Conservation (phyloP, 2,888 invertebrate genomes). For the Heliconius hortense region DNA sequence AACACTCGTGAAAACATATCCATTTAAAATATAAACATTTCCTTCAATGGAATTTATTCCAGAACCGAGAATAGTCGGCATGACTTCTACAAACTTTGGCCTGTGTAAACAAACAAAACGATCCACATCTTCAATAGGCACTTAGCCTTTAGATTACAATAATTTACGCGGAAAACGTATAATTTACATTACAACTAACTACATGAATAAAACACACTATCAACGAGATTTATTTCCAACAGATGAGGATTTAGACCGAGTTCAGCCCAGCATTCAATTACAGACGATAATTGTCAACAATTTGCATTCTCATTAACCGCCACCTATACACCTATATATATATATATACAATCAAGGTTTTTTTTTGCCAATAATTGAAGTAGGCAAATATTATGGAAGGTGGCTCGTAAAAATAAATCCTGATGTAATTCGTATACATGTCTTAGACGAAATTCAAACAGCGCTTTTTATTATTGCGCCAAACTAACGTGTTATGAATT, state of each 20-base stretch:
- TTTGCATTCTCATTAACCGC: constrained; percentile 32
- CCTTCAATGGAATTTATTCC: background rate
- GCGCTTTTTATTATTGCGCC: constrained; percentile 1
- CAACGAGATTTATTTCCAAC: constrained; percentile 35
- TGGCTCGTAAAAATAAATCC: constrained; percentile 19
- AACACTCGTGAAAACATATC: background rate
- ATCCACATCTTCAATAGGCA: constrained; percentile 9
- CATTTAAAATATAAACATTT: constrained; percentile 5
- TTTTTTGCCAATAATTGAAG: constrained; percentile 30
- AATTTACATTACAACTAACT: constrained; percentile 20
- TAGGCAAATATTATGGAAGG: constrained; percentile 20
- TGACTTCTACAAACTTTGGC: background rate
- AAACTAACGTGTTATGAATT: constrained; percentile 11
- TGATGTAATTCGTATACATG: constrained; percentile 23
- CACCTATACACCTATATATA: constrained; percentile 10
- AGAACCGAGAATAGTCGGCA: background rate
- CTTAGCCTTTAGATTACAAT: constrained; percentile 20
- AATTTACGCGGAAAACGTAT: constrained; percentile 28
- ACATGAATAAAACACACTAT: constrained; percentile 29
- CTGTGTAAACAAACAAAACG: constrained; percentile 15
- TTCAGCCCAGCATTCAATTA: constrained; percentile 27
- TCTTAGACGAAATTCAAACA: background rate
- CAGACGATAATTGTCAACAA: constrained; percentile 29
- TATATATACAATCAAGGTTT: constrained; percentile 27
- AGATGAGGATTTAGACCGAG: constrained; percentile 29